phyloP scores from a whole-genome alignment of 2,113 vertebrate genomes.

The Loxodonta africana region DNA sequence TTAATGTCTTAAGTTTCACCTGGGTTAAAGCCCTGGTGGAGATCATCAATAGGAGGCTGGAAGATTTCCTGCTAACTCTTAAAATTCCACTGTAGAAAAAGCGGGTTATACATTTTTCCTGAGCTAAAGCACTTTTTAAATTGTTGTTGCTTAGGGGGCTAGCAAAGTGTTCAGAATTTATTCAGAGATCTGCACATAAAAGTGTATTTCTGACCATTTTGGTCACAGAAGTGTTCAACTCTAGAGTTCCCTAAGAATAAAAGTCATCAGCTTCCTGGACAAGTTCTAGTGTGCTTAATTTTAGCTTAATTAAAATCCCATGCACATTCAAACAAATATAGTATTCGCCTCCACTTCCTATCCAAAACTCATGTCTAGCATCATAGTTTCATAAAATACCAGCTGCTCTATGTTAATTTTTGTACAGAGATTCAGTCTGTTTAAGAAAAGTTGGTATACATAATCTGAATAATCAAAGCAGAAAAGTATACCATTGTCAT shows the following conservation, averaged over 20 bases:
- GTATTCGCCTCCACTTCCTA: slow-evolving; percentile 80
- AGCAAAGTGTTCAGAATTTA: not conserved
- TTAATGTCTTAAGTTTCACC: not conserved
- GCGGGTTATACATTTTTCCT: not conserved
- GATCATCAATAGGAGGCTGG: not conserved
- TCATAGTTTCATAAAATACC: slow-evolving; percentile 80
- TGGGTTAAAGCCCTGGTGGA: not conserved
- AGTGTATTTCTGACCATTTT: slow-evolving; percentile 30
- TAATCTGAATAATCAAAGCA: slow-evolving; percentile 72
- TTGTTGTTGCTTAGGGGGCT: not conserved
- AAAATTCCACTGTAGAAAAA: not conserved
- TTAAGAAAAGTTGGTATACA: slow-evolving; percentile 73
- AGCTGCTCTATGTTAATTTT: slow-evolving; percentile 82
- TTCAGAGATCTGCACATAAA: slow-evolving; percentile 11
- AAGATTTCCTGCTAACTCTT: not conserved
- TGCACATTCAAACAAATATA: slow-evolving; percentile 79
- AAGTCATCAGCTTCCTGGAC: slow-evolving; percentile 70
- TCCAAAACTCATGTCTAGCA: slow-evolving; percentile 71
- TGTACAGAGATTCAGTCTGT: slow-evolving; percentile 68
- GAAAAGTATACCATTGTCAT: slow-evolving; percentile 1
- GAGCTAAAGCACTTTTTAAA: not conserved
- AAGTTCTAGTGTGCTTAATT: slow-evolving; percentile 79
- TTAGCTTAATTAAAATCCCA: slow-evolving; percentile 80
- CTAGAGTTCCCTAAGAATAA: slow-evolving; percentile 59
- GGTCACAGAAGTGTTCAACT: slow-evolving; percentile 17